phyloP scores from a whole-genome alignment of 1,140 invertebrate species.

The Battus philenor region DNA sequence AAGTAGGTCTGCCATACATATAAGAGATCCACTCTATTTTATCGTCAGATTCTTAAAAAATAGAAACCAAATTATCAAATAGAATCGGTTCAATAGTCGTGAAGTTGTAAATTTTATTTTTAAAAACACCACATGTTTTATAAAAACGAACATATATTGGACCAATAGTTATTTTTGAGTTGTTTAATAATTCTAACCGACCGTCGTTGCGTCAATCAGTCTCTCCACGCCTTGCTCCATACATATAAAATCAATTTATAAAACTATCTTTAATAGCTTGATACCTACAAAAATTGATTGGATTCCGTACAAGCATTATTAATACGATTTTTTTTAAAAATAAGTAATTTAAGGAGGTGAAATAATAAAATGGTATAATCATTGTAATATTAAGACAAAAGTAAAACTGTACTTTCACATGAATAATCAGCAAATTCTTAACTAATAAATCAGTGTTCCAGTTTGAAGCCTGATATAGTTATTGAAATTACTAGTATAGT shows the following conservation, averaged over 20 bases:
- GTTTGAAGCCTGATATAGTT: background rate
- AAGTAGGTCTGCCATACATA: too few species aligned
- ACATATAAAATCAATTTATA: constrained; percentile 4
- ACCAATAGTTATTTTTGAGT: background rate
- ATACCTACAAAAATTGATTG: background rate
- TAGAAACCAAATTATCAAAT: too few species aligned
- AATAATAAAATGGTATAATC: background rate
- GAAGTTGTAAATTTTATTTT: background rate
- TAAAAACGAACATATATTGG: background rate
- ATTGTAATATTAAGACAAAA: background rate
- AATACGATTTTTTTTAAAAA: background rate
- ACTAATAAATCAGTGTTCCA: background rate
- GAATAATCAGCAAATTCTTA: background rate
- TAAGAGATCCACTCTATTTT: too few species aligned
- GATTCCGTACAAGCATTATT: background rate
- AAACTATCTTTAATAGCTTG: background rate
- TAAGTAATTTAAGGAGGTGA: background rate
- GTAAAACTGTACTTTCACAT: background rate
- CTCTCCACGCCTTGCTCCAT: constrained; percentile 7
- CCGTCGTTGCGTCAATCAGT: constrained; percentile 11
- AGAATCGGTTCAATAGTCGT: background rate
- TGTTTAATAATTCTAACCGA: constrained; percentile 13
- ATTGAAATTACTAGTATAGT: background rate
- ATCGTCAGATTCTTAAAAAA: too few species aligned
- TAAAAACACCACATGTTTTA: background rate